Base-by-base conservation (phyloP, 2,888 invertebrate species). In the Chirona hameri region DNA sequence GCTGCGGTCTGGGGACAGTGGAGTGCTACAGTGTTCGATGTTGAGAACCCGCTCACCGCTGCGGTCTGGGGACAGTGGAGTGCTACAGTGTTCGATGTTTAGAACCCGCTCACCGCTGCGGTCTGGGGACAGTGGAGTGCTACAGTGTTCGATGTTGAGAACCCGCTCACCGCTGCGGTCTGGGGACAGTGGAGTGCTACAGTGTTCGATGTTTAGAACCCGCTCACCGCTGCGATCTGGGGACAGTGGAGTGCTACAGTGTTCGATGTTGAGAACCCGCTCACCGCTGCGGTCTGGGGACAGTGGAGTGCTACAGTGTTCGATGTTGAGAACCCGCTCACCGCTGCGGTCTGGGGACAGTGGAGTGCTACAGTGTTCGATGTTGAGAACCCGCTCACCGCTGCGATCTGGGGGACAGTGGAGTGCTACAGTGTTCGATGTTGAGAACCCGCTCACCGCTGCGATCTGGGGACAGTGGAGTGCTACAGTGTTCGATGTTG, bases 61-160 rank as follows among this genome's bases (percentile, higher is more conserved):
- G 84, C 21, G 83, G 84, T 81, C 84, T 85, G 14, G 89, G 89
- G 83, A 89, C 86, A n/a, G n/a, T n/a, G n/a, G n/a, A n/a, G n/a
- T n/a, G n/a, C n/a, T n/a, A n/a, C n/a, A n/a, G n/a, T n/a, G n/a
- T n/a, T n/a, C n/a, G n/a, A n/a, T n/a, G 39, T 39, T 39, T 2
- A 39, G 39, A 2, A 39, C 39, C 39, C 39, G 57, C 80, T n/a
- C 31, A 85, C 85, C 82, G 83, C 31, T 84, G 84, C 21, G 83
- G 84, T 81, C 84, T 85, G 14, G 89, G 89, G 83, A 89, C 86
- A n/a, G n/a, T n/a, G n/a, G n/a, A n/a, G n/a, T n/a, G n/a, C n/a
- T n/a, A n/a, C n/a, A n/a, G n/a, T n/a, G n/a, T n/a, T n/a, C n/a
- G n/a, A n/a, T n/a, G 39, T 39, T 39, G 39, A 39, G 39, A 2